These are phyloP conservation scores for Phyllostomus discolor DNA, from an alignment of 2,113 vertebrate genomes.

Conservation along the genomic window DNA sequence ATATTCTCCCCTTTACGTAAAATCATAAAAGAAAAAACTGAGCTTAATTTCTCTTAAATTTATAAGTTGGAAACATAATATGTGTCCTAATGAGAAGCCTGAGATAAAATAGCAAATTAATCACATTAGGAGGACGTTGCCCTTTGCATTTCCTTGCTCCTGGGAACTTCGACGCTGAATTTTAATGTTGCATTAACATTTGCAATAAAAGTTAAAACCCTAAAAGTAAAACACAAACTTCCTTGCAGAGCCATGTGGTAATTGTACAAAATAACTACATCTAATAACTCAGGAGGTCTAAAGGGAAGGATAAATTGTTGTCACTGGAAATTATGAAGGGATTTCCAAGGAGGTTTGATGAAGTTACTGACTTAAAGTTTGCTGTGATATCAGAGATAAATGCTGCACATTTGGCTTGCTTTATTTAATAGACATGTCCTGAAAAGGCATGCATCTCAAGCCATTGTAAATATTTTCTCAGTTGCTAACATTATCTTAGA, in stretches of 20 bases:
- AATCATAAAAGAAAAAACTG: conserved; percentile 5
- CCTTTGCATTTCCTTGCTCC: conserved; percentile 55
- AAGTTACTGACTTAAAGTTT: conserved; percentile 24
- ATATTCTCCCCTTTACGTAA: neutral
- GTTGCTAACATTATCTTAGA: neutral
- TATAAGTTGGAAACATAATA: conserved; percentile 47
- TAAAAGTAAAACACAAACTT: conserved; percentile 46
- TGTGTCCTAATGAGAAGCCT: conserved; percentile 39
- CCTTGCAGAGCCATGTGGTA: neutral
- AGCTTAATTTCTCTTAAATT: conserved; percentile 14
- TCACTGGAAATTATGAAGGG: neutral
- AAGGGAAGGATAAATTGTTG: conserved; percentile 20
- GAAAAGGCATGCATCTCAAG: neutral
- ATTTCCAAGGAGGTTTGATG: neutral
- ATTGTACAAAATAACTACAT: conserved; percentile 17
- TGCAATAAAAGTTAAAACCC: conserved; percentile 58
- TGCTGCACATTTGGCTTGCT: neutral
- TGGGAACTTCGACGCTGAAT: conserved; percentile 53
- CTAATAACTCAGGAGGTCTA: conserved; percentile 21
- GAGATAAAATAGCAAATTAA: conserved; percentile 59
- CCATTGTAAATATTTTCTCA: neutral
- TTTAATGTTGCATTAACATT: conserved; percentile 69
- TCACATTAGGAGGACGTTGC: conserved; percentile 50
- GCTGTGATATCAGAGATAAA: neutral
- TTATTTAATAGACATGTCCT: neutral